Conservation (phyloP, 1,140 invertebrate species). For the Helicoverpa zea region DNA sequence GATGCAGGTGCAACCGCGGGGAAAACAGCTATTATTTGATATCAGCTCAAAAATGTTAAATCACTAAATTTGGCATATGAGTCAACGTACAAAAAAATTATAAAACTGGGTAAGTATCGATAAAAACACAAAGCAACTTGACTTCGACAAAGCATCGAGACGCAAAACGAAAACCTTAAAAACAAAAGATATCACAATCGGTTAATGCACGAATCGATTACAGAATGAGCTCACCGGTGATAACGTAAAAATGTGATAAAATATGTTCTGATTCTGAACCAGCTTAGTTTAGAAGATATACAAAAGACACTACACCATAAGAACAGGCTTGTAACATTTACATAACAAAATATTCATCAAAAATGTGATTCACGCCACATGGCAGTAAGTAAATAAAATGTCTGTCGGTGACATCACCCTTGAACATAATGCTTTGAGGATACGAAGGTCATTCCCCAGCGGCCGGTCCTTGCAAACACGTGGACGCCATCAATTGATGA, state of each 20-base stretch:
- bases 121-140: background rate
- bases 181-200: slow-evolving; percentile 45
- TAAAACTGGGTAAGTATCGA: background rate
- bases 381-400: slow-evolving; percentile 44
- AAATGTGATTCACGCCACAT: slow-evolving; percentile 48
- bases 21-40: too few species aligned
- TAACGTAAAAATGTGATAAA: slow-evolving; percentile 47
- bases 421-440: slow-evolving; percentile 46
- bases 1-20: too few species aligned
- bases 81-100: background rate
- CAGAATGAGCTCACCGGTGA: slow-evolving; percentile 48
- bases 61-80: too few species aligned
- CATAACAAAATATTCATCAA: slow-evolving; percentile 38
- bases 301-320: slow-evolving; percentile 17
- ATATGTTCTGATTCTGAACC: slow-evolving; percentile 14
- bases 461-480: slow-evolving; percentile 20
- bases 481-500: background rate
- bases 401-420: slow-evolving; percentile 45
- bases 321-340: slow-evolving; percentile 10
- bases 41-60: too few species aligned
- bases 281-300: background rate
- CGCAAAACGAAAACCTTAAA: slow-evolving; percentile 13
- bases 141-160: background rate
- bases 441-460: slow-evolving; percentile 44
- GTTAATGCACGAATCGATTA: slow-evolving; percentile 50